Evolutionary conservation across 2,113 vertebrate species (phyloP), one percentile per base, ranked within the genome.

Genomic region (Agapornis roseicollis): DNA sequence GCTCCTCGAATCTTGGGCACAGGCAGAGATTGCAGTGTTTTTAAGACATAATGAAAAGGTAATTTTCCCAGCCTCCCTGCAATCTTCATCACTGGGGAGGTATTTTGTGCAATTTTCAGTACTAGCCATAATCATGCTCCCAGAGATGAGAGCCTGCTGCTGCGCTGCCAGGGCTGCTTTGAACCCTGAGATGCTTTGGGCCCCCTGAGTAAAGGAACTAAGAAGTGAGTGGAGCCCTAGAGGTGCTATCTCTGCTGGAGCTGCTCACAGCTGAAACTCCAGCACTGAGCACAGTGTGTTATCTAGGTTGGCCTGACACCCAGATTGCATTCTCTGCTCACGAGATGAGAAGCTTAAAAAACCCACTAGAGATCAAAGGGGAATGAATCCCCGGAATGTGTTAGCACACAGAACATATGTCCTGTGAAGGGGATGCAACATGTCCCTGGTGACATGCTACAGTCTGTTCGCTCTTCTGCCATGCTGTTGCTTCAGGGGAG

Each of bases 31-130:
- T 94, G 94, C 91, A 9, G 85, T 90, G 63, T 90, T 96, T 96
- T 94, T 92, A 91, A 96, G 95, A 42, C 50, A 55, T 92, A 96
- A 96, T 93, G 96, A 93, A 84, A 92, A 93, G 90, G 91, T 93
- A 94, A 94, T 97, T 97, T 97, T 92, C 91, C 86, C 86, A 83
- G 96, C 25, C 83, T 96, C 88, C 74, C 94, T 91, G 95, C 94
- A 96, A 92, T 97, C 94, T 97, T 77, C 89, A 80, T 94, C 93
- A 85, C 60, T 31, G 76, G 90, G 93, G 85, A 97, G 69, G 72
- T 20, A 97, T 97, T 96, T 91, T 94, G 94, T 93, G 94, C 93
- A 93, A 94, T 97, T 97, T 97, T 89, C 94, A 19, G 82, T 27
- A 7, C 86, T 79, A 56, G 82, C 94, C 90, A 5, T 88, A 88